These are phyloP conservation scores for Tipula unca DNA, from an alignment of 2,888 invertebrate species.

Conservation along the genomic window DNA sequence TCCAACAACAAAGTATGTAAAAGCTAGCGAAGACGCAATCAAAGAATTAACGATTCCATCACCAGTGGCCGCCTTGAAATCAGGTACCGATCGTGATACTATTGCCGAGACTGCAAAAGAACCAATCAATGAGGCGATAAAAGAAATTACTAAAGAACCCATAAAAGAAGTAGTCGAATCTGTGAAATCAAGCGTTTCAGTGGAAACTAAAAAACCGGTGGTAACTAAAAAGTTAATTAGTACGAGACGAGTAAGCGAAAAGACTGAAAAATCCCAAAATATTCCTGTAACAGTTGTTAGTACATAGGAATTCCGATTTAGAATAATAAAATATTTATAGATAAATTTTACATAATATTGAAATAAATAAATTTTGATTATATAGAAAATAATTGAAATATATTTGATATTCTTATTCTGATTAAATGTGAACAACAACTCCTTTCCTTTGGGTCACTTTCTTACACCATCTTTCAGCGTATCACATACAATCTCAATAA, in stretches of 20 bases:
- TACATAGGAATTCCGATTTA: background rate
- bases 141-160: background rate
- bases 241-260: background rate
- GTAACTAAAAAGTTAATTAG: background rate
- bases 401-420: too few species aligned
- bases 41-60: background rate
- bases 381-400: background rate
- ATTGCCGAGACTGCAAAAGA: background rate
- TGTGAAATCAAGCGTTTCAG: background rate
- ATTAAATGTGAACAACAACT: too few species aligned
- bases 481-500: too few species aligned
- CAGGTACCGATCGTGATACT: background rate
- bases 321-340: background rate
- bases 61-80: background rate
- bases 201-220: background rate
- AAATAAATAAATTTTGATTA: background rate
- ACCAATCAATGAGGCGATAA: background rate
- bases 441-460: too few species aligned
- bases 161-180: background rate
- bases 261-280: background rate
- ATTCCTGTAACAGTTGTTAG: constrained; percentile 1
- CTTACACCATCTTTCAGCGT: too few species aligned
- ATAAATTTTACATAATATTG: background rate
- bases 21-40: background rate
- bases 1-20: background rate